Percentiles rank a stretch among this genome's conserved stretches.
Conservation (phyloP, 2,113 vertebrate genomes). For the Haemorhous mexicanus region DNA sequence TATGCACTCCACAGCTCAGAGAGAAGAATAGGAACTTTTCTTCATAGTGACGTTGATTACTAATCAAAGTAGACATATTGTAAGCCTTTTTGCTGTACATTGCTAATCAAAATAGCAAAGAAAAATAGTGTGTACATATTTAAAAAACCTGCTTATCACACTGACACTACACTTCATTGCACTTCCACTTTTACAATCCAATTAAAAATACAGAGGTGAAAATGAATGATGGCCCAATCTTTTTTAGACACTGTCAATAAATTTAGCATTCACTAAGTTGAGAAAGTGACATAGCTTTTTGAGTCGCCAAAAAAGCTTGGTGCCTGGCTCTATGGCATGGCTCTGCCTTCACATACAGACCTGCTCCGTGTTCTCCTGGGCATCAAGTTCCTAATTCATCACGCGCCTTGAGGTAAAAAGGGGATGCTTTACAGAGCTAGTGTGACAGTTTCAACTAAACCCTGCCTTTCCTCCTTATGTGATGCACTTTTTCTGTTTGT, state of each 20-base stretch:
- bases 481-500: neutral
- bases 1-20: neutral
- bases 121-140: neutral
- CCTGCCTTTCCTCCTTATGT: neutral
- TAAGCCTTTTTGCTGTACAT: neutral
- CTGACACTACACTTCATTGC: neutral
- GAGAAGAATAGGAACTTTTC: neutral
- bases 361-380: neutral
- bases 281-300: neutral
- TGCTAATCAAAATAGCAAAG: neutral
- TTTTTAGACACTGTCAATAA: neutral
- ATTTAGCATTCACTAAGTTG: neutral
- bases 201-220: neutral
- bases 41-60: neutral
- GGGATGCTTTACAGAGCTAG: neutral
- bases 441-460: neutral
- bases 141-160: neutral
- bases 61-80: neutral
- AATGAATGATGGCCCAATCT: neutral
- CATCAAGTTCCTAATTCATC: neutral
- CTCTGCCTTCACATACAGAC: neutral
- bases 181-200: neutral
- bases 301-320: neutral
- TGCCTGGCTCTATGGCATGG: neutral
- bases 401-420: neutral